A percentile compares a stretch with the other conserved stretches of the same genome.
phyloP scores from a whole-genome alignment of 2,797 vertebrate genomes.

The Bryconaethiops microstoma region DNA sequence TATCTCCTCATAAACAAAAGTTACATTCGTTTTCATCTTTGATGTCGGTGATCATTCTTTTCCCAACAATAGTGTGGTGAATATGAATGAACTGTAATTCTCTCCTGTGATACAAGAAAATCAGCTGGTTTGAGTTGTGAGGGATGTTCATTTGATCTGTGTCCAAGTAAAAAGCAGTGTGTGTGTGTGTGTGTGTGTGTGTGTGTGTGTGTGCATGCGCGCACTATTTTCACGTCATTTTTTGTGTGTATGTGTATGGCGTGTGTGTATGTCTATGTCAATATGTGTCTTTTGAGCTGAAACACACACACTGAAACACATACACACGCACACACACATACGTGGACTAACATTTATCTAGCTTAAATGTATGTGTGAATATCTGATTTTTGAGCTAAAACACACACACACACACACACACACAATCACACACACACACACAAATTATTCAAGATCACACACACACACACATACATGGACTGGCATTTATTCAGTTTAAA shows the following conservation, averaged over 20 bases:
- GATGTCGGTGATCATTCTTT: conserved; percentile 65
- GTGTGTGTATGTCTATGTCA: conserved; percentile 2
- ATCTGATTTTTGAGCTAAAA: too few relatives aligned
- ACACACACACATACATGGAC: neutral
- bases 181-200: conserved; percentile 9
- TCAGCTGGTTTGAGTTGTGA: conserved; percentile 69
- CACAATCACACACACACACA: neutral
- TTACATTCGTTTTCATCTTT: conserved; percentile 58
- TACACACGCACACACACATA: conserved; percentile 17
- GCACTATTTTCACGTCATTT: neutral
- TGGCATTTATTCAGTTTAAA: too few relatives aligned
- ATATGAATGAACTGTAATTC: conserved; percentile 68
- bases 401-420: neutral
- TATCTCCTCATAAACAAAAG: conserved; percentile 78
- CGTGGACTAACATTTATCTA: too few relatives aligned
- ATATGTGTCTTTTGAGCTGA: neutral
- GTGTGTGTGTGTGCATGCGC: conserved; percentile 7
- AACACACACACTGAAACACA: conserved; percentile 8
- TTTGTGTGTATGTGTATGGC: neutral
- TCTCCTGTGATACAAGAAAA: conserved; percentile 68
- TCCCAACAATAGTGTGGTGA: conserved; percentile 62
- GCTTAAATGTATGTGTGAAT: too few relatives aligned
- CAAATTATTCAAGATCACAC: too few relatives aligned
- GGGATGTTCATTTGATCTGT: conserved; percentile 72
- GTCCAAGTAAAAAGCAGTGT: conserved; percentile 5